Percentiles rank a stretch among this genome's conserved stretches.
phyloP scores from a whole-genome alignment of 2,888 invertebrate species.

The Drosophila rubida region DNA sequence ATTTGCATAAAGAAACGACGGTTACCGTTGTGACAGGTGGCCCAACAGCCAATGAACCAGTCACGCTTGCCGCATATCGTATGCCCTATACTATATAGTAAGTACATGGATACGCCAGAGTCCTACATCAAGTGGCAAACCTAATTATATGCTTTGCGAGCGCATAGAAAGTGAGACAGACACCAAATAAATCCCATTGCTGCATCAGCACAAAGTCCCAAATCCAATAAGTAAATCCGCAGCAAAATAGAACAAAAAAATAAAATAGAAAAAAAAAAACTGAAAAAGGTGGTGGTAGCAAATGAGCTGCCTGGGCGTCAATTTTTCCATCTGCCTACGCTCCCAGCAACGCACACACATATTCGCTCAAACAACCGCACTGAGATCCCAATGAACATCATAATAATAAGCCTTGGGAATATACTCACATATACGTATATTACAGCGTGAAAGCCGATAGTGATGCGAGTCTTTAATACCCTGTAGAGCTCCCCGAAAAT shows the following conservation, averaged over 20 bases:
- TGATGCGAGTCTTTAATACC: conserved; percentile 6
- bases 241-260: conserved; percentile 31
- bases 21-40: conserved; percentile 60
- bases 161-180: conserved; percentile 35
- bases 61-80: conserved; percentile 16
- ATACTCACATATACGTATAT: conserved; percentile 6
- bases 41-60: conserved; percentile 23
- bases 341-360: neutral
- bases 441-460: conserved; percentile 27
- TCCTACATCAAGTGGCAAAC: conserved; percentile 57
- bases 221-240: conserved; percentile 77
- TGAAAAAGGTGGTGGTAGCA: conserved; percentile 16
- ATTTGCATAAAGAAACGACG: conserved; percentile 66
- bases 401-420: conserved; percentile 68
- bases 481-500: neutral
- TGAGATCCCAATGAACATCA: conserved; percentile 52
- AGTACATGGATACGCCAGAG: conserved; percentile 3
- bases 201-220: conserved; percentile 77
- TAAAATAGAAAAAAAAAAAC: conserved; percentile 7
- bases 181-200: conserved; percentile 67
- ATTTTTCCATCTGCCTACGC: conserved; percentile 17
- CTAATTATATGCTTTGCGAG: conserved; percentile 64
- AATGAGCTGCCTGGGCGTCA: conserved; percentile 43
- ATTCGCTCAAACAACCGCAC: conserved; percentile 1
- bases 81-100: conserved; percentile 10